Percentiles rank a stretch among this genome's conserved stretches.
phyloP scores from a whole-genome alignment of 1,140 invertebrate species.

The Helicorthomorpha holstii region DNA sequence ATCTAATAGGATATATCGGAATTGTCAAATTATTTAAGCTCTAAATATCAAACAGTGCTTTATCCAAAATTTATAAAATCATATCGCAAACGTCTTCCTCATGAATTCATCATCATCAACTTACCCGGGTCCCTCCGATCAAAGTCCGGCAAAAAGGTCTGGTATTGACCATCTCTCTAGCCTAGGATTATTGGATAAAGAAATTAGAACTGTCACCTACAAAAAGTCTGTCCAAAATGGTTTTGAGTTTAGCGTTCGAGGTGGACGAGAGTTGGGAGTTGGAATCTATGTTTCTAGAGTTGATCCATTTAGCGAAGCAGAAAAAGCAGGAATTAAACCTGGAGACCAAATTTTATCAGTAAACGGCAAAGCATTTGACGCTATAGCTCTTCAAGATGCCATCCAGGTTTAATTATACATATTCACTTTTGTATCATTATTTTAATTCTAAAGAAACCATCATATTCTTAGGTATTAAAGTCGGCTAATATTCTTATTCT shows the following conservation, averaged over 20 bases:
- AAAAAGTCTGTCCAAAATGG: background rate
- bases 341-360: constrained; percentile 78
- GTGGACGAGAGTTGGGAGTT: constrained; percentile 31
- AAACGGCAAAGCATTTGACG: constrained; percentile 69
- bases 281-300: constrained; percentile 75
- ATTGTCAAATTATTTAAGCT: too few relatives aligned
- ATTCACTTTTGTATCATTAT: background rate
- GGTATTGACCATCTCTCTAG: background rate
- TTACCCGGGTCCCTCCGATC: too few relatives aligned
- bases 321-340: constrained; percentile 59
- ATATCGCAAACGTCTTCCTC: too few relatives aligned
- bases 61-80: too few relatives aligned
- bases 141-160: background rate
- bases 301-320: constrained; percentile 68
- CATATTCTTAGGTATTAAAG: constrained; percentile 57
- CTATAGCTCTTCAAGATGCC: constrained; percentile 69
- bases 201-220: background rate
- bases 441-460: constrained; percentile 11
- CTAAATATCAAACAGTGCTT: too few relatives aligned
- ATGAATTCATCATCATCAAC: too few relatives aligned
- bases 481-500: constrained; percentile 68
- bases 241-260: constrained; percentile 6
- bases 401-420: constrained; percentile 39
- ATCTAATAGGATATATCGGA: too few relatives aligned
- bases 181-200: background rate